Evolutionary conservation across 2,888 invertebrate species (phyloP).

Genomic region (Cheilosia grossa): DNA sequence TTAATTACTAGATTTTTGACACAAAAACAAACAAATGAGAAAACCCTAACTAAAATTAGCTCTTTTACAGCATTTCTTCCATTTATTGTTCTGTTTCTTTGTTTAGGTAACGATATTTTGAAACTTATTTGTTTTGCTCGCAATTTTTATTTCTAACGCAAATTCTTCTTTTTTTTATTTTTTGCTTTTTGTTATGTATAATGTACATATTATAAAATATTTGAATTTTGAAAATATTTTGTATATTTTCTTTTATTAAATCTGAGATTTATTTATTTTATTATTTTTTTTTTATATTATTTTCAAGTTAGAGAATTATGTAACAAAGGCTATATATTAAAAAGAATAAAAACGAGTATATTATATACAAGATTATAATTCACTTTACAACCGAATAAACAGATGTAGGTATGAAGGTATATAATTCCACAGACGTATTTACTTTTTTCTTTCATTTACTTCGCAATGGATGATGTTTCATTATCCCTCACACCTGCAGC

Average conservation of each 20-base stretch:
- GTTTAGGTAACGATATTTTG: constrained; percentile 29
- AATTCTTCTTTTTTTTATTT: constrained; percentile 29
- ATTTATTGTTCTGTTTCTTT: constrained; percentile 26
- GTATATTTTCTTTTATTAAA: constrained; percentile 68
- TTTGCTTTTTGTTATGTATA: constrained; percentile 68
- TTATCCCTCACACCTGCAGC: neutral
- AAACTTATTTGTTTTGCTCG: constrained; percentile 19
- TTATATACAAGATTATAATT: constrained; percentile 39
- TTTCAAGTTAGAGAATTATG: constrained; percentile 39
- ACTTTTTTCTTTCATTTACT: neutral
- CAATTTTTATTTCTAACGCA: constrained; percentile 3
- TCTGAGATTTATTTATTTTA: constrained; percentile 68
- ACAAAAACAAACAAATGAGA: constrained; percentile 37
- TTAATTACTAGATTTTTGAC: constrained; percentile 36
- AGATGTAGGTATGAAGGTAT: constrained; percentile 50
- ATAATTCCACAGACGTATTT: constrained; percentile 54
- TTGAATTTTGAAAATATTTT: constrained; percentile 53
- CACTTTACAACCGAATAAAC: constrained; percentile 64
- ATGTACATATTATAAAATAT: constrained; percentile 72
- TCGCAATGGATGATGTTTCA: neutral
- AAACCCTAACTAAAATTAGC: neutral
- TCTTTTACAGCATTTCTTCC: constrained; percentile 35
- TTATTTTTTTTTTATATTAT: constrained; percentile 18
- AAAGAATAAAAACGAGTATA: constrained; percentile 30
- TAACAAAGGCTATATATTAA: constrained; percentile 60